A percentile compares a stretch with the other conserved stretches of the same genome.
Evolutionary conservation across 2,797 vertebrate species (phyloP).

Genomic region (Cephalopachus bancanus): DNA sequence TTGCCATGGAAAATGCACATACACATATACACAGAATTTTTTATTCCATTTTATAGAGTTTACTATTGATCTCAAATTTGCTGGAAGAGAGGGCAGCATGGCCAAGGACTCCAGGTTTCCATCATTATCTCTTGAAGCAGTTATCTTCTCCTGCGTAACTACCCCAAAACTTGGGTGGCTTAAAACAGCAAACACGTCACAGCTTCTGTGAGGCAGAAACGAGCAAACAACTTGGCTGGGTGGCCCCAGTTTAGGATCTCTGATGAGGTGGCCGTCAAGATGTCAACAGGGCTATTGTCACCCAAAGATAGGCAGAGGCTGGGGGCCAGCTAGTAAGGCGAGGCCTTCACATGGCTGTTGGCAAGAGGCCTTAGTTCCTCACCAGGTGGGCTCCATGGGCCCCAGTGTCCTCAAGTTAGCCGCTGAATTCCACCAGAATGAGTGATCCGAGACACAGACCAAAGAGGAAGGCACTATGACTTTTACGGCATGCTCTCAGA

Average conservation of each 20-base stretch:
- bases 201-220: background rate
- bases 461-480: background rate
- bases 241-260: background rate
- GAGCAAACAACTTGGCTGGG: background rate
- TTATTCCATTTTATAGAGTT: background rate
- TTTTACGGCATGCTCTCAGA: constrained; percentile 15
- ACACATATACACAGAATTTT: background rate
- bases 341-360: too few relatives aligned
- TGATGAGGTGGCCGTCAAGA: background rate
- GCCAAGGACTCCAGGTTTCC: constrained; percentile 55
- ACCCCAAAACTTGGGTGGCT: background rate
- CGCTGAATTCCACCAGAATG: background rate
- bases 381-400: background rate
- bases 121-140: background rate
- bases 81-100: background rate
- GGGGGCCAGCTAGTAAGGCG: background rate
- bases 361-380: background rate
- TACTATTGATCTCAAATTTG: constrained; percentile 3
- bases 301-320: background rate
- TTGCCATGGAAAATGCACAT: constrained; percentile 41
- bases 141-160: background rate
- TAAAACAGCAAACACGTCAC: background rate
- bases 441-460: background rate
- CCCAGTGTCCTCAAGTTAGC: too few relatives aligned
- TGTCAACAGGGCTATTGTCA: background rate